phyloP scores from a whole-genome alignment of 2,797 vertebrate species.

The Rhincodon typus region DNA sequence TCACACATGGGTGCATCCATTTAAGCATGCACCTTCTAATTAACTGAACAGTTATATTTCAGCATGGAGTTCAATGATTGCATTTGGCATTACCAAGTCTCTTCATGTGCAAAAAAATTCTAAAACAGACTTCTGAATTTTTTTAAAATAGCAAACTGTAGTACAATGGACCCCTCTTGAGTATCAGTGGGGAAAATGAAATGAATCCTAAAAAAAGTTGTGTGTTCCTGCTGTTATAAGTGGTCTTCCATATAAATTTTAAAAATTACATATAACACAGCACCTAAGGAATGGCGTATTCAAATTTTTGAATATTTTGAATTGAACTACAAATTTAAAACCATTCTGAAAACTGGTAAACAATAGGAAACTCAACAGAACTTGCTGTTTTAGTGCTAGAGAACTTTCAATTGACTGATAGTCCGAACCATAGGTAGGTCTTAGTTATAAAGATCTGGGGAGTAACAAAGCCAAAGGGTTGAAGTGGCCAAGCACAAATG shows the following conservation, averaged over 20 bases:
- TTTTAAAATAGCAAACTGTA: background rate
- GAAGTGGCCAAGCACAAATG: background rate
- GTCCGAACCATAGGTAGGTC: background rate
- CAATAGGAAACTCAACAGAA: background rate
- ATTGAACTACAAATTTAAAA: background rate
- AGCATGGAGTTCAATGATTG: background rate
- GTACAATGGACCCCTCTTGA: background rate
- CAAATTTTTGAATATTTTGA: background rate
- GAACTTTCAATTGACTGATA: background rate
- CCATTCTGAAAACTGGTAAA: background rate
- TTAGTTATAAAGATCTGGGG: background rate
- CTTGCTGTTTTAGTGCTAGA: background rate
- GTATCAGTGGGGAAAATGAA: background rate
- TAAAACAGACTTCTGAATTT: background rate
- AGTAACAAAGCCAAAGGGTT: background rate
- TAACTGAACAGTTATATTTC: background rate
- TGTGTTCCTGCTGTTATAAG: background rate
- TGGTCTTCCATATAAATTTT: background rate
- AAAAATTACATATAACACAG: background rate
- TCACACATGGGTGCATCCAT: background rate
- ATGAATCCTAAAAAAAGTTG: background rate
- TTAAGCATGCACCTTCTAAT: background rate
- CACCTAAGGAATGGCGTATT: background rate
- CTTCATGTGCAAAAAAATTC: background rate
- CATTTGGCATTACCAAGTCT: background rate